Evolutionary conservation across 2,888 invertebrate genomes (phyloP).

Genomic region (Lasioglossum zephyrum): DNA sequence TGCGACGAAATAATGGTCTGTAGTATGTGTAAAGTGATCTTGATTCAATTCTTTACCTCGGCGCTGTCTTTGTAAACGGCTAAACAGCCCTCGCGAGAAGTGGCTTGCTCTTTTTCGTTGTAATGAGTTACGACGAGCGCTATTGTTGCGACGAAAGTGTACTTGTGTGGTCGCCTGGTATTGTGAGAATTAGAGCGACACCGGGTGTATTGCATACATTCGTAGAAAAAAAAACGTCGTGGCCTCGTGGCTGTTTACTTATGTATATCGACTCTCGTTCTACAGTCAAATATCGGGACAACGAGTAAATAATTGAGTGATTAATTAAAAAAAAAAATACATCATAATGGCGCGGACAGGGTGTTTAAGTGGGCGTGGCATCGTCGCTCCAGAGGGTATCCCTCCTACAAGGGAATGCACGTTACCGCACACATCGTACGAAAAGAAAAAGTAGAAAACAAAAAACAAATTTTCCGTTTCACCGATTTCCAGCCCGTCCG

Average conservation of each 20-base stretch:
- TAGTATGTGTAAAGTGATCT: neutral
- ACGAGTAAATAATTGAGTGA: neutral
- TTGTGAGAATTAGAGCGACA: conserved; percentile 6
- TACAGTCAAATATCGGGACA: neutral
- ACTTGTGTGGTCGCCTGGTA: conserved; percentile 17
- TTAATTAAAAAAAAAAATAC: neutral
- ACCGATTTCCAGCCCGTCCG: neutral
- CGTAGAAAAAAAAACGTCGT: neutral
- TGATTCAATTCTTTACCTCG: neutral
- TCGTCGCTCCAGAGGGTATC: neutral
- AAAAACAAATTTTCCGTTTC: neutral
- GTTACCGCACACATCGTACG: neutral
- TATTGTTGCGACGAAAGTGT: conserved; percentile 28
- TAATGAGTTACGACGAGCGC: conserved; percentile 25
- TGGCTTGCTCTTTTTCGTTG: conserved; percentile 41
- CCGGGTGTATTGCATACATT: neutral
- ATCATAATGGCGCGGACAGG: neutral
- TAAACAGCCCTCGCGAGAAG: conserved; percentile 33
- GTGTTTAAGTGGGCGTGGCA: neutral
- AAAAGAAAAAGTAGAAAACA: neutral
- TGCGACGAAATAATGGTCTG: neutral
- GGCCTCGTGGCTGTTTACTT: neutral
- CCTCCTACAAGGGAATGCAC: too few relatives aligned
- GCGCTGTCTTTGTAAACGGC: neutral
- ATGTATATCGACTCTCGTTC: neutral